These are phyloP conservation scores for Ormia ochracea DNA, from an alignment of 2,888 invertebrate species.

Conservation along the genomic window DNA sequence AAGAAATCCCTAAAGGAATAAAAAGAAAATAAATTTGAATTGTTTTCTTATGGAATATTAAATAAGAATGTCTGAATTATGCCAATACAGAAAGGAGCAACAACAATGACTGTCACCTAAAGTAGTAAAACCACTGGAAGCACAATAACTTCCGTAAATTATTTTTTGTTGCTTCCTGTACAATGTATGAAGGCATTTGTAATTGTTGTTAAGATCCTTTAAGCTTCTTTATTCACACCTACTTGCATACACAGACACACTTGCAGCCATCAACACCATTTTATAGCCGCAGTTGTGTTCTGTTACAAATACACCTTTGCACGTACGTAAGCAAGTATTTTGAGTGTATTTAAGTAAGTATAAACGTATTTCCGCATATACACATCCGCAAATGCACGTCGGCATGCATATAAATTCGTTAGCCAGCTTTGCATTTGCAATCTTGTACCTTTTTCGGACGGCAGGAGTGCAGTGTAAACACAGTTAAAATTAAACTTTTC, in stretches of 20 bases:
- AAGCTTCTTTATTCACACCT: conserved; percentile 54
- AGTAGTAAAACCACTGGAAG: conserved; percentile 2
- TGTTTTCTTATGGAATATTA: background rate
- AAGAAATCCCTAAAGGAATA: too few species aligned
- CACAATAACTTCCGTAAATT: background rate
- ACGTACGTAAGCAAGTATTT: background rate
- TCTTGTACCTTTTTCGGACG: conserved; percentile 42
- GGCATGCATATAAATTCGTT: background rate
- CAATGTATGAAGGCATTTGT: conserved; percentile 19
- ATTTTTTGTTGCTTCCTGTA: background rate
- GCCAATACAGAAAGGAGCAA: background rate
- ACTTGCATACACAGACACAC: background rate
- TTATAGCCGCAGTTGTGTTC: background rate
- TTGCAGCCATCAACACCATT: background rate
- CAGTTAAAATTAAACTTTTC: conserved; percentile 53
- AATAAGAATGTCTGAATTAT: background rate
- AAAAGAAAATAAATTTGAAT: too few species aligned
- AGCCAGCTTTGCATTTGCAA: conserved; percentile 32
- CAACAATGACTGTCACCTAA: background rate
- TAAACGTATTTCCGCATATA: background rate
- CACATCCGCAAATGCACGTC: background rate
- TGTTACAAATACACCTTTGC: background rate
- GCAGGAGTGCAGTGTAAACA: conserved; percentile 55
- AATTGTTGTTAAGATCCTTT: conserved; percentile 42
- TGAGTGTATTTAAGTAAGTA: background rate